Evolutionary conservation across 2,888 invertebrate genomes (phyloP), one percentile per base, ranked within the genome.

Genomic region (Andricus curvator): DNA sequence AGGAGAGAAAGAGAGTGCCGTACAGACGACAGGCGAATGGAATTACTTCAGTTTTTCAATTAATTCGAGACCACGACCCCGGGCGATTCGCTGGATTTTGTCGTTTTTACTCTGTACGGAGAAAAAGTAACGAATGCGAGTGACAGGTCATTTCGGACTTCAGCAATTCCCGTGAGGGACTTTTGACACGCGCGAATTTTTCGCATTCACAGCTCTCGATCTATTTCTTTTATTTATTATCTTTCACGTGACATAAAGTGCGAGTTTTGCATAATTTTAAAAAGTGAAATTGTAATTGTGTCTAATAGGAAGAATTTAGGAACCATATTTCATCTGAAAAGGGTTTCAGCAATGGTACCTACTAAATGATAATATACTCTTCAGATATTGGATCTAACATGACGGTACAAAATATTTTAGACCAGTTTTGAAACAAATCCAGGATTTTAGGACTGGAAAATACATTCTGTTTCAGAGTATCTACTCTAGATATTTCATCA

Each of bases 31-130:
- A 25, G 25, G 84, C 81, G 80, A 82, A 65, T 81, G 83, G 88
- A 89, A 90, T 90, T 89, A 88, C 89, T 89, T 89, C 86, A 87
- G 86, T 89, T 88, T 89, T 86, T 88, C 89, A 87, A 90, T 90
- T 89, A 89, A 89, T 88, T 88, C 87, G 84, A 87, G 84, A 83
- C 86, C 83, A 22, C 37, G 77, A 81, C 78, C 83, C 76, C 37
- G 78, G 81, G 84, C 82, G 29, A 67, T 67, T 41, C 41, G 41
- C 22, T 67, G 15, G 41, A 67, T 44, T 68, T 68, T 70, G 17
- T 51, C 80, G 60, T 79, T 60, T 70, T 44, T n/a, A 25, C 44
- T 29, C 67, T 64, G 25, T 79, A 60, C 74, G 78, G 83, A 86
- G 84, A 85, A 85, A 83, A 82, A 85, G 83, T 80, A 80, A 81